phyloP scores from a whole-genome alignment of 2,888 invertebrate genomes.

The Yponomeuta plumbellus region DNA sequence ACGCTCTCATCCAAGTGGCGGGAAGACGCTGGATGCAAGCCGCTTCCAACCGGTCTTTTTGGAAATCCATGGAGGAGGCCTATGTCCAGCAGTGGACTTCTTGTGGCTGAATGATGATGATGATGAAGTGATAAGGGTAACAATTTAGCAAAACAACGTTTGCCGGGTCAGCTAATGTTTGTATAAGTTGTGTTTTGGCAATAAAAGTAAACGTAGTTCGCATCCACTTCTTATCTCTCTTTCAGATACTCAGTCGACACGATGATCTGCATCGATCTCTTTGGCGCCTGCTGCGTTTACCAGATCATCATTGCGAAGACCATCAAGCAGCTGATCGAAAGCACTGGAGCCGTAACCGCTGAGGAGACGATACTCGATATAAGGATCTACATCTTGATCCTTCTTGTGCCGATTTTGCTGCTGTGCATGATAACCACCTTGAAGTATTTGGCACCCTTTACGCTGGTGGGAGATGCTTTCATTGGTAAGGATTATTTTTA shows the following conservation, averaged over 20 bases:
- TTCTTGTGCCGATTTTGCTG: conserved; percentile 54
- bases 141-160: too few species aligned
- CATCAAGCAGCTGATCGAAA: conserved; percentile 49
- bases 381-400: conserved; percentile 48
- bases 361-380: neutral
- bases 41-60: too few species aligned
- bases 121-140: too few species aligned
- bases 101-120: too few species aligned
- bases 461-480: conserved; percentile 56
- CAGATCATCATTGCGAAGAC: conserved; percentile 66
- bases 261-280: conserved; percentile 58
- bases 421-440: conserved; percentile 64
- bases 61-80: too few species aligned
- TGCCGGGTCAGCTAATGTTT: too few species aligned
- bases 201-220: too few species aligned
- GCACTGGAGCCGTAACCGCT: conserved; percentile 15
- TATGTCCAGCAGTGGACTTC: too few species aligned
- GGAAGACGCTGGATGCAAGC: too few species aligned
- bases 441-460: conserved; percentile 64
- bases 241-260: conserved; percentile 53
- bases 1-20: too few species aligned
- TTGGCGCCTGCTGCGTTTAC: conserved; percentile 66
- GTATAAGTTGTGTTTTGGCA: too few species aligned
- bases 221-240: too few species aligned
- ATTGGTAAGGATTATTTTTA: conserved; percentile 40